Evolutionary conservation across 1,140 invertebrate genomes (phyloP).

Genomic region (Macrobrachium rosenbergii): DNA sequence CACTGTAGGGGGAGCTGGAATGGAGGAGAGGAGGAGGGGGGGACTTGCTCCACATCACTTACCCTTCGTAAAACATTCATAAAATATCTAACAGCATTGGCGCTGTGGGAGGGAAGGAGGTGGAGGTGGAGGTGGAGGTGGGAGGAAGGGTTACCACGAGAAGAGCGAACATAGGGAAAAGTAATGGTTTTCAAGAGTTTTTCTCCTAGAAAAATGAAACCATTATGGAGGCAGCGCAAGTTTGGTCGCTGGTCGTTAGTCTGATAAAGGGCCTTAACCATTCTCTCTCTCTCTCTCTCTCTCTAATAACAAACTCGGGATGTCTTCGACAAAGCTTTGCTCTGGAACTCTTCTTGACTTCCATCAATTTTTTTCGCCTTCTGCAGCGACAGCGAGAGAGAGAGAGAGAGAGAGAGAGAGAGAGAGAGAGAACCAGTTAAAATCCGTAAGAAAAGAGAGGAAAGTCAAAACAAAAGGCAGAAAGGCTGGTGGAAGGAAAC

Average conservation of each 20-base stretch:
- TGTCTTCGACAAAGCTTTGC: too few relatives aligned
- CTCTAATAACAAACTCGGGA: not conserved
- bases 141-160: not conserved
- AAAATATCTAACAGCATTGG: not conserved
- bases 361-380: not conserved
- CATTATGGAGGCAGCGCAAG: conserved; percentile 24
- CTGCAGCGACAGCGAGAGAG: too few relatives aligned
- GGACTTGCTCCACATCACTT: too few relatives aligned
- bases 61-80: not conserved
- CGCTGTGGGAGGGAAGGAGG: not conserved
- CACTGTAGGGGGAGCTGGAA: not conserved
- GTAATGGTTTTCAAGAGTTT: not conserved
- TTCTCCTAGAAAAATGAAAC: conserved; percentile 25
- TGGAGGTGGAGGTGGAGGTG: not conserved
- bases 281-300: conserved; percentile 7
- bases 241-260: conserved; percentile 23
- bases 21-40: not conserved
- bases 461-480: too few relatives aligned
- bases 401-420: too few relatives aligned
- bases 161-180: not conserved
- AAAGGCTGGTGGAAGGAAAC: too few relatives aligned
- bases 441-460: not conserved
- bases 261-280: not conserved
- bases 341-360: too few relatives aligned
- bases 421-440: not conserved